A percentile compares a stretch with the other conserved stretches of the same genome.
These are phyloP conservation scores for Megaleporinus macrocephalus DNA, from an alignment of 2,113 vertebrate species.

Conservation along the genomic window DNA sequence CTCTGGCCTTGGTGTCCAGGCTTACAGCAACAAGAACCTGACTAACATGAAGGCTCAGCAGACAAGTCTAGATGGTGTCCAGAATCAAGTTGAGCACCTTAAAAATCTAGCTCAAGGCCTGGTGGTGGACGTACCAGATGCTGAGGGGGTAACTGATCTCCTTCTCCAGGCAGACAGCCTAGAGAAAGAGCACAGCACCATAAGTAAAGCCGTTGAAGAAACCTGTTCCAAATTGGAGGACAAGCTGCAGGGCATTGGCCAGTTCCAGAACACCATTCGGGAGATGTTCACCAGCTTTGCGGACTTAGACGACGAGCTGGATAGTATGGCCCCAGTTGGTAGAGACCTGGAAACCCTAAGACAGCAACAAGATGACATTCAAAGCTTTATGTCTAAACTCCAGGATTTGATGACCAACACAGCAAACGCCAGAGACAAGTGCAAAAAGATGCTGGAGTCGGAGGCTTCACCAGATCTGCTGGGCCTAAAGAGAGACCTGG, in stretches of 20 bases:
- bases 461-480: constrained; percentile 91
- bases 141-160: constrained; percentile 86
- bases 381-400: constrained; percentile 85
- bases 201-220: constrained; percentile 84
- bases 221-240: constrained; percentile 87
- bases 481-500: constrained; percentile 92
- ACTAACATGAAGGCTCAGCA: constrained; percentile 92
- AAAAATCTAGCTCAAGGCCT: constrained; percentile 85
- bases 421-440: constrained; percentile 85
- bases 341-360: constrained; percentile 79
- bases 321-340: constrained; percentile 89
- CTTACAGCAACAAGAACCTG: constrained; percentile 89
- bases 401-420: constrained; percentile 85
- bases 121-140: constrained; percentile 84
- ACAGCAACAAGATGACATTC: constrained; percentile 83
- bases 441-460: constrained; percentile 89
- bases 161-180: constrained; percentile 85
- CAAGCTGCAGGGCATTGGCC: constrained; percentile 94
- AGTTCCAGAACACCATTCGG: constrained; percentile 94
- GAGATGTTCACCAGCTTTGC: constrained; percentile 95
- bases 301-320: constrained; percentile 95
- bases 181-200: constrained; percentile 78
- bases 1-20: constrained; percentile 84
- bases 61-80: constrained; percentile 83
- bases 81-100: constrained; percentile 82